These are phyloP conservation scores for Lacanobia oleracea DNA, from an alignment of 2,888 invertebrate genomes.

Conservation along the genomic window DNA sequence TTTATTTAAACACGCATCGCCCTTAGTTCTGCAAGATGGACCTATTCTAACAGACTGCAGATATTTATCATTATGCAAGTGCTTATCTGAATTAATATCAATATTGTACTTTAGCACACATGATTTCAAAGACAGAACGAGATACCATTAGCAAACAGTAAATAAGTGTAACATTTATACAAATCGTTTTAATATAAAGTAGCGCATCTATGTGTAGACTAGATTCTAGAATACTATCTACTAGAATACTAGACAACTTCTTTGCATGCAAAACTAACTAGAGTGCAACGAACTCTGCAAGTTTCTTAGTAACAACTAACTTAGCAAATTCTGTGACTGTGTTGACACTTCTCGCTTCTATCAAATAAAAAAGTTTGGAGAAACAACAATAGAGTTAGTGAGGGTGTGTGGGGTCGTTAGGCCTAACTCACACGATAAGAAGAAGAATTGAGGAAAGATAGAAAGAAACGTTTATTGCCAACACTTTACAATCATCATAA, in stretches of 20 bases:
- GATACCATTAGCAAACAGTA: not conserved
- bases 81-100: not conserved
- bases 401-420: too few relatives aligned
- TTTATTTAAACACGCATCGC: not conserved
- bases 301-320: not conserved
- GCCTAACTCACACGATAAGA: too few relatives aligned
- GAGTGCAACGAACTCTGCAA: not conserved
- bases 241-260: not conserved
- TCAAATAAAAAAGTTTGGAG: too few relatives aligned
- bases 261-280: not conserved
- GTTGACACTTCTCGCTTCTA: not conserved
- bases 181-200: not conserved
- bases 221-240: not conserved
- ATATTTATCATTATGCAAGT: not conserved
- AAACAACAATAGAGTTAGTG: too few relatives aligned
- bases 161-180: not conserved
- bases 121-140: not conserved
- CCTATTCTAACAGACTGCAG: not conserved
- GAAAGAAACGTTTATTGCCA: too few relatives aligned
- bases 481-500: too few relatives aligned
- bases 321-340: not conserved
- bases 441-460: too few relatives aligned
- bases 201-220: constrained; percentile 1
- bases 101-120: not conserved
- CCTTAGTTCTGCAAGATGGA: not conserved